Evolutionary conservation across 2,797 vertebrate species (phyloP).

Genomic region (Sebastes nivosus): DNA sequence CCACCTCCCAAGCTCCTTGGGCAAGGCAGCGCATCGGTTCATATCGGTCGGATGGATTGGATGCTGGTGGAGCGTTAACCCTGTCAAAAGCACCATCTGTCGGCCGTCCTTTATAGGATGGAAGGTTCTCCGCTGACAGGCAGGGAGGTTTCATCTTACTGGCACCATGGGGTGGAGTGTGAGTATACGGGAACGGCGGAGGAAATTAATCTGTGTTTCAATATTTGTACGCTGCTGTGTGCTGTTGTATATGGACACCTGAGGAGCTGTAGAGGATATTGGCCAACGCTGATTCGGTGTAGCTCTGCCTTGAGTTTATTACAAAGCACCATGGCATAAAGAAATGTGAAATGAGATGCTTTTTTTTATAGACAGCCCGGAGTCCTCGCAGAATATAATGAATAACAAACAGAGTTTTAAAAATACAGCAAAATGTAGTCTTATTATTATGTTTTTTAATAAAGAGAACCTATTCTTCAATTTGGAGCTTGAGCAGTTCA

Average conservation of each 20-base stretch:
- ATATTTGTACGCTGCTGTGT: constrained; percentile 42
- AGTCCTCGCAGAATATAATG: constrained; percentile 31
- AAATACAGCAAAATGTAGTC: neutral
- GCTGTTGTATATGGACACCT: constrained; percentile 53
- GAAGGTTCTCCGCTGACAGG: constrained; percentile 22
- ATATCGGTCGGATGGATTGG: constrained; percentile 33
- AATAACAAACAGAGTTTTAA: constrained; percentile 35
- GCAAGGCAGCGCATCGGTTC: constrained; percentile 16
- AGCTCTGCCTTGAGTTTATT: constrained; percentile 44
- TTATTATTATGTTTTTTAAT: constrained; percentile 1
- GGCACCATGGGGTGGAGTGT: constrained; percentile 38
- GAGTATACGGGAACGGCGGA: constrained; percentile 19
- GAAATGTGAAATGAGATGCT: constrained; percentile 45
- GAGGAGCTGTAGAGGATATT: constrained; percentile 54
- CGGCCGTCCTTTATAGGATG: constrained; percentile 39
- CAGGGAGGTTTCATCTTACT: constrained; percentile 39
- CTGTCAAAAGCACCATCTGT: constrained; percentile 63
- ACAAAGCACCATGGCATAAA: constrained; percentile 31
- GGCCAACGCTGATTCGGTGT: constrained; percentile 32
- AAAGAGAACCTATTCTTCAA: constrained; percentile 14
- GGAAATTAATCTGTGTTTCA: constrained; percentile 61
- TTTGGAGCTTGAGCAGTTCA: neutral
- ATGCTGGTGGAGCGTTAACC: constrained; percentile 29
- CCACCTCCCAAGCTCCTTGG: constrained; percentile 26
- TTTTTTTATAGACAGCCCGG: constrained; percentile 22